Base-by-base conservation (phyloP, 2,113 vertebrate species). In the Agelaius tricolor region DNA sequence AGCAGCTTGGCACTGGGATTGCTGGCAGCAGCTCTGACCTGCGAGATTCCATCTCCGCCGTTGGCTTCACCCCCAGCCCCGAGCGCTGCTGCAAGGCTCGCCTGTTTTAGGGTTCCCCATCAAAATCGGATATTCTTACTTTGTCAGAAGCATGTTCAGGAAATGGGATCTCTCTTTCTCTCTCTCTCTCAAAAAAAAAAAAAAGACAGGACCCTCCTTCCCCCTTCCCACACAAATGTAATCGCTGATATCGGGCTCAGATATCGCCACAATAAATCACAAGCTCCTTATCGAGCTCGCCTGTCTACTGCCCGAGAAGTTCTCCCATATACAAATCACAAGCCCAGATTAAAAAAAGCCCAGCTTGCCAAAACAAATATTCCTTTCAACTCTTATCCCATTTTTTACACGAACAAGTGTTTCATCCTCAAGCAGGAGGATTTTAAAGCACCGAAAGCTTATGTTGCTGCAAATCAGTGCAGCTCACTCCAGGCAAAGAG, bases 21-120 rank as follows among this genome's bases (percentile, higher is more conserved):
- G 94, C 94, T 97, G 97, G 97, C 95, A 94, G 95, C 84, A 97
- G 97, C 95, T 97, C 65, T 96, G 96, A 97, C 84, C 91, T 94
- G 96, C 4, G 71, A 43, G 94, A 97, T 97, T 94, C 61, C 95
- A 97, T 96, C 96, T 97, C 95, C 23, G 85, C 92, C 62, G 63
- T 65, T 82, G 77, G 94, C 97, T 96, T 96, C 90, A 85, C 74
- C 96, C 89, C n/a, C 18, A 30, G 95, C 95, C 3, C 76, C 51
- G 39, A 83, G 88, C 9, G 59, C 57, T 21, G 82, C 80, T 90
- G 43, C 69, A 57, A 82, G 87, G 90, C 27, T 47, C 8, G 68
- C 47, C 58, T 74, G 80, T 79, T 94, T 94, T 94, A 96, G 93
- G 96, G 95, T 18, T 28, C 9, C 68, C 21, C 26, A 95, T 95